Evolutionary conservation across 2,888 invertebrate species (phyloP).

Genomic region (Agrochola macilenta): DNA sequence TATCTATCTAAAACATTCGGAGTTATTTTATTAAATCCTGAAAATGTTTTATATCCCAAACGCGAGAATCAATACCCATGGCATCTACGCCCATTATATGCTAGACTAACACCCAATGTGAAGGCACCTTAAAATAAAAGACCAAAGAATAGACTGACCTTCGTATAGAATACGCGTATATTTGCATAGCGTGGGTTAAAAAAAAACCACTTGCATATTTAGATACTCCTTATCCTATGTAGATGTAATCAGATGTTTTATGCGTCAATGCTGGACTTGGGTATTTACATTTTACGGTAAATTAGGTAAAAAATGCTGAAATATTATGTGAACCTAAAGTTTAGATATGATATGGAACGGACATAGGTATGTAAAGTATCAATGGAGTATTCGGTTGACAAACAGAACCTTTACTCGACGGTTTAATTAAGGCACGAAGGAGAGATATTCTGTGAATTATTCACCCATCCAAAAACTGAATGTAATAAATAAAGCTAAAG

Average conservation of each 20-base stretch:
- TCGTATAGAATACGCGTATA: background rate
- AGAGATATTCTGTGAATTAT: background rate
- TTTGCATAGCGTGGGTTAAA: background rate
- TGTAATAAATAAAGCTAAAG: background rate
- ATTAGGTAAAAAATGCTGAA: background rate
- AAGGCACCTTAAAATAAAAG: background rate
- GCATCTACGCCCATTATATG: background rate
- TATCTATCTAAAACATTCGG: background rate
- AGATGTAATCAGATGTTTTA: slow-evolving; percentile 12
- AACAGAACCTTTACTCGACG: background rate
- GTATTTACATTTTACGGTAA: background rate
- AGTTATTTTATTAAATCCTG: background rate
- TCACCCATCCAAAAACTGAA: background rate
- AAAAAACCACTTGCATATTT: background rate
- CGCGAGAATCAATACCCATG: background rate
- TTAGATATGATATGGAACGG: background rate
- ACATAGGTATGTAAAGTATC: background rate
- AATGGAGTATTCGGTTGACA: too few relatives aligned
- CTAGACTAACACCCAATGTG: background rate
- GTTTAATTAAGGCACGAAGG: background rate
- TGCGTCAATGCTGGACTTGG: background rate
- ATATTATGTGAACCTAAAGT: background rate
- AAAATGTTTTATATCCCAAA: background rate
- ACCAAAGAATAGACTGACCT: background rate
- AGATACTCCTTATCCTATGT: background rate